phyloP scores from a whole-genome alignment of 2,797 vertebrate species.

The Cygnus olor region DNA sequence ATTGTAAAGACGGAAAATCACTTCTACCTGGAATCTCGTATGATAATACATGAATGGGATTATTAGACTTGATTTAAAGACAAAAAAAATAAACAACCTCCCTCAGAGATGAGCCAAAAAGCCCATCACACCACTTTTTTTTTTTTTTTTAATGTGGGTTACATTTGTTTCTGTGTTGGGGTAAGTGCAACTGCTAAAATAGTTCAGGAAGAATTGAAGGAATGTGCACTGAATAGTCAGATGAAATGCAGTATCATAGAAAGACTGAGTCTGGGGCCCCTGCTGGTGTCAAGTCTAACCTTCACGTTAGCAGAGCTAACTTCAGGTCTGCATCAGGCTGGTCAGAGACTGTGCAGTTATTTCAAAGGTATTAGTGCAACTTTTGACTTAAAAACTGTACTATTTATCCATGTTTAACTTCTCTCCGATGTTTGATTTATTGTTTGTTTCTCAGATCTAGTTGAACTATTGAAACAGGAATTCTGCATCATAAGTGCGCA shows the following conservation, averaged over 20 bases:
- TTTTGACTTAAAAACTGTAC: neutral
- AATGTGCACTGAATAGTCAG: neutral
- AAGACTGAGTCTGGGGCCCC: neutral
- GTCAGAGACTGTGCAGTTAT: neutral
- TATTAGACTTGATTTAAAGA: neutral
- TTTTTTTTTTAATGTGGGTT: neutral
- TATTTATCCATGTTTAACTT: neutral
- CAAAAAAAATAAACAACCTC: neutral
- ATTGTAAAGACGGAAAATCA: accelerated
- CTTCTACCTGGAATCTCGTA: accelerated
- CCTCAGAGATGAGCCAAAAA: neutral
- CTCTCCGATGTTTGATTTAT: neutral
- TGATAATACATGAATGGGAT: accelerated
- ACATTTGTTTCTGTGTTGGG: neutral
- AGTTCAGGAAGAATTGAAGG: neutral
- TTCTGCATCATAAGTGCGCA: neutral
- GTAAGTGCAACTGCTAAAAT: neutral
- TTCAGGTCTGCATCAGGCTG: neutral
- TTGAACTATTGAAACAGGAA: neutral
- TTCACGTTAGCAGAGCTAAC: neutral
- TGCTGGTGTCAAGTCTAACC: neutral
- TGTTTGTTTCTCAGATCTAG: neutral
- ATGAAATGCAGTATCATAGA: neutral
- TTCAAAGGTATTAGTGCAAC: neutral
- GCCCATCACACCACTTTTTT: neutral